Evolutionary conservation across 2,797 vertebrate species (phyloP), one percentile per base, ranked within the genome.

Genomic region (Craterocephalus amniculus): DNA sequence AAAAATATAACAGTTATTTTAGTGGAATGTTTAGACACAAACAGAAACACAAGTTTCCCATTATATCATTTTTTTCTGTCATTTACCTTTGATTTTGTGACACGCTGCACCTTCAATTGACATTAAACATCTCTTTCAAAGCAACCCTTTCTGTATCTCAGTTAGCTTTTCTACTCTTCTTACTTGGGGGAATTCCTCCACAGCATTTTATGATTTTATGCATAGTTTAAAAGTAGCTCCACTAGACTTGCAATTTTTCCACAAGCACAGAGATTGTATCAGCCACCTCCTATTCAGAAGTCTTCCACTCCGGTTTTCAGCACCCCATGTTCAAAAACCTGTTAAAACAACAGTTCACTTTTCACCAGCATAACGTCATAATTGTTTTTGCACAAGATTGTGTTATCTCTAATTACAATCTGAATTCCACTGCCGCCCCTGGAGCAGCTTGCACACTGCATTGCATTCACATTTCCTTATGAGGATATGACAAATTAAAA

Each of bases 401-500:
- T 70, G 78, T 72, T 83, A 60, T 76, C 84, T 88, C 74, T 6
- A 83, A 90, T 88, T 89, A 83, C 82, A n/a, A 52, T 77, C 74
- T 57, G 63, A 87, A 89, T 88, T 88, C 88, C 81, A 76, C 1
- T 0, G 26, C 65, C 63, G 58, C 70, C 76, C 63, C 62, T 61
- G 65, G 70, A 72, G 70, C 63, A 5, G 72, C 69, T 82, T 73
- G 29, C 55, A 55, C 80, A 40, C 58, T 63, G 24, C 74, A 74
- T 69, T 72, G 68, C 72, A 87, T 89, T 64, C 83, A 87, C 82
- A 91, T 91, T 88, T 95, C 95, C 95, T 95, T 96, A 95, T 95
- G 93, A 93, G 93, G 95, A 94, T 83, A 90, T 72, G 68, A 85
- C 74, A 85, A 91, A 90, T 83, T 87, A 59, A 79, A 85, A 93